Percentiles rank a stretch among this genome's conserved stretches.
phyloP scores from a whole-genome alignment of 2,113 vertebrate species.

The Laticauda colubrina region DNA sequence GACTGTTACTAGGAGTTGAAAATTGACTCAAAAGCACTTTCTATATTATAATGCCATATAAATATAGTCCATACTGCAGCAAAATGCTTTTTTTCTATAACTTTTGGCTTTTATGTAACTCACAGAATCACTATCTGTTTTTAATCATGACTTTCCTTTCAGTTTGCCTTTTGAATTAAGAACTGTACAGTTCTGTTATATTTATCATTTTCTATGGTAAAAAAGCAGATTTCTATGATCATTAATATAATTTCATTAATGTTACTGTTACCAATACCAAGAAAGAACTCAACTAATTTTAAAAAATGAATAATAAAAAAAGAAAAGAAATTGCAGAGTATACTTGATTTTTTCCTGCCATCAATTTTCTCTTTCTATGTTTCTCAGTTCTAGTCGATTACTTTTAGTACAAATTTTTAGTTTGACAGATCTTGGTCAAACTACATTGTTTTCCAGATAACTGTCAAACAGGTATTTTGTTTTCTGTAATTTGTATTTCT shows the following conservation, averaged over 20 bases:
- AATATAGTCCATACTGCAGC: no score
- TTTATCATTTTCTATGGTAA: not conserved
- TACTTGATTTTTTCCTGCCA: no score
- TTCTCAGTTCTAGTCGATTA: not conserved
- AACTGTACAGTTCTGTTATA: not conserved
- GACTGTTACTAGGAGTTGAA: no score
- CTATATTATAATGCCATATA: no score
- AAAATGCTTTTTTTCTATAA: no score
- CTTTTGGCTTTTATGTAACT: no score
- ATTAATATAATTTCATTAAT: not conserved
- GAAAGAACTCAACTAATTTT: not conserved
- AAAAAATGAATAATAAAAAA: no score
- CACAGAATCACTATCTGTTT: no score
- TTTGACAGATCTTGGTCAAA: not conserved
- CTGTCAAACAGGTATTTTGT: not conserved
- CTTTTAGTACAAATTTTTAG: not conserved
- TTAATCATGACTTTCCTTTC: no score
- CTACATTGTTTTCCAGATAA: not conserved
- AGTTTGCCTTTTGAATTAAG: not conserved
- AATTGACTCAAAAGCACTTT: no score
- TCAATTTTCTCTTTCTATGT: no score
- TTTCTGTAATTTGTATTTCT: not conserved
- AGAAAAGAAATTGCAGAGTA: no score
- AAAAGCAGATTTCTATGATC: not conserved
- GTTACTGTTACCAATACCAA: not conserved